phyloP scores from a whole-genome alignment of 2,113 vertebrate genomes.

The Hippocampus guttulatus region DNA sequence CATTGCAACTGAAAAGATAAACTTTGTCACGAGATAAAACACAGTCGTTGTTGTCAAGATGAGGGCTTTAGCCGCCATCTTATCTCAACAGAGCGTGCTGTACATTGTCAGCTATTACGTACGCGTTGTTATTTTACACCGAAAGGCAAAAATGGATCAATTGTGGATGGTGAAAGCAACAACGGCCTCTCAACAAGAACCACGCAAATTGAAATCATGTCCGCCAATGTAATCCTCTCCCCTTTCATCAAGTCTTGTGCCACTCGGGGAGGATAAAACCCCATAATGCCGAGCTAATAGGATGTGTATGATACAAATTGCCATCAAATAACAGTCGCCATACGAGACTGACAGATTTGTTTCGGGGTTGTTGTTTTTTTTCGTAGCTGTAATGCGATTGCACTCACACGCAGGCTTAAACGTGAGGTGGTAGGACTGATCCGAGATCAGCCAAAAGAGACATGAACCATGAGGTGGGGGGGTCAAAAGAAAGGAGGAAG shows the following conservation, averaged over 20 bases:
- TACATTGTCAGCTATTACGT: no score
- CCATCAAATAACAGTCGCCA: background rate
- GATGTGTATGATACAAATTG: background rate
- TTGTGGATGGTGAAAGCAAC: no score
- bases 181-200: background rate
- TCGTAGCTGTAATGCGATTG: slow-evolving; percentile 24
- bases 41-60: background rate
- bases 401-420: slow-evolving; percentile 19
- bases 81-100: no score
- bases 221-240: background rate
- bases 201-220: background rate
- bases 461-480: background rate
- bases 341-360: slow-evolving; percentile 13
- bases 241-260: background rate
- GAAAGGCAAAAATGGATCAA: no score
- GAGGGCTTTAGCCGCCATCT: no score
- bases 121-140: no score
- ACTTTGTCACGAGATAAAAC: background rate
- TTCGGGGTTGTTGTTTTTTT: background rate
- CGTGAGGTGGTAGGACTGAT: slow-evolving; percentile 24
- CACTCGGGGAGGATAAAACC: background rate
- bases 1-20: no score
- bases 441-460: slow-evolving; percentile 25
- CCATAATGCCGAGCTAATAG: background rate
- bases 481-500: slow-evolving; percentile 8